Evolutionary conservation across 1,140 invertebrate species (phyloP), one percentile per base, ranked within the genome.

Genomic region (Diuraphis noxia): DNA sequence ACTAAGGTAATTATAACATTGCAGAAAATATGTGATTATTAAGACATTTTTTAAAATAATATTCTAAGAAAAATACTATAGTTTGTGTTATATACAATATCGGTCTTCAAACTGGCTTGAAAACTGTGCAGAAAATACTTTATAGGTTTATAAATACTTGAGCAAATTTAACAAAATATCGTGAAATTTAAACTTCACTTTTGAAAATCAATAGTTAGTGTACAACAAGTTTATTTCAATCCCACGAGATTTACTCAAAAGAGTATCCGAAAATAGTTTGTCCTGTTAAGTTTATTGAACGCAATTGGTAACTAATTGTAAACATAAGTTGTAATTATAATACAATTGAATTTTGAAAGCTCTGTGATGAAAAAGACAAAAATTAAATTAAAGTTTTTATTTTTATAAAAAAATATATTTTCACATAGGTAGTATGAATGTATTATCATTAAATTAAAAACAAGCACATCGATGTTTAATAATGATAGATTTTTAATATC

Each of bases 171-270:
- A 17, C n/a, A 34, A 46, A 85, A 85, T 49, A 85, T 23, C 8
- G 43, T 34, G 6, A 34, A 85, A 84, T 84, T 84, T n/a, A 85
- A 85, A 85, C 84, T 49, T 46, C 17, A 36, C 84, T 43, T 85
- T 85, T 85, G 84, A 46, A 34, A 85, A 85, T 85, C 84, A 46
- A 85, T 49, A 85, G 40, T 84, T 49, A 41, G 40, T 84, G 25
- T n/a, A 85, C 43, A 9, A 41, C 30, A 85, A 85, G 84, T 85
- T 85, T 85, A 85, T 85, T 85, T 49, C 43, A 34, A 85, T 85
- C 84, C 84, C 84, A 46, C 17, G 43, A 85, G 84, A 85, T 85
- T 85, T 46, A 25, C 40, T 4, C 21, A 19, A n/a, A 43, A 43
- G 13, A 40, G 41, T 43, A 43, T 13, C 82, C 82, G 82, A 84